A percentile compares a stretch with the other conserved stretches of the same genome.
Conservation (phyloP, 2,113 vertebrate genomes). For the Danionella cerebrum region DNA sequence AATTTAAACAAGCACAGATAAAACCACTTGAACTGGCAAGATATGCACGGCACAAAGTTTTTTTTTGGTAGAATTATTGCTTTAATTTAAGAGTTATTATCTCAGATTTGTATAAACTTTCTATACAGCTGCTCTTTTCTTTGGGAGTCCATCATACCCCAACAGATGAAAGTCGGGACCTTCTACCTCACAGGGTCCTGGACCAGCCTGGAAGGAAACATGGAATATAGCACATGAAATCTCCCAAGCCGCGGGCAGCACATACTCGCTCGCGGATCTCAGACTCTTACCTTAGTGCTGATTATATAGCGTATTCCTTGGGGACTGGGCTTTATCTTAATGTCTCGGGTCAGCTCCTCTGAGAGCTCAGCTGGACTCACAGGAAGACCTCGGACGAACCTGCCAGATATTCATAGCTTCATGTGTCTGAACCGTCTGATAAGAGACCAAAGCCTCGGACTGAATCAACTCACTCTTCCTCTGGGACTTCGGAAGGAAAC, state of each 20-base stretch:
- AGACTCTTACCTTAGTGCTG: constrained; percentile 71
- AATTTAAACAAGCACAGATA: no score
- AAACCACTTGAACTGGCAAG: no score
- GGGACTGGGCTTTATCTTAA: constrained; percentile 62
- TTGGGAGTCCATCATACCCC: constrained; percentile 61
- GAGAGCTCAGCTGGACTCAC: constrained; percentile 51
- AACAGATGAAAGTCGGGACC: constrained; percentile 62
- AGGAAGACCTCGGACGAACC: constrained; percentile 78
- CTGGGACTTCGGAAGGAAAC: constrained; percentile 74
- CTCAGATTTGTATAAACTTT: neutral
- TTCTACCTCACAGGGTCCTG: constrained; percentile 63
- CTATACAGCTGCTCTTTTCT: neutral
- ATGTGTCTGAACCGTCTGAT: neutral
- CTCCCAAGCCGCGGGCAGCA: no score
- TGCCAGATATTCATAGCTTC: constrained; percentile 35
- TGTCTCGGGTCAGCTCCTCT: constrained; percentile 54
- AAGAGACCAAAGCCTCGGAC: no score
- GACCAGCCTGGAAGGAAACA: constrained; percentile 59
- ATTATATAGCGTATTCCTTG: constrained; percentile 76
- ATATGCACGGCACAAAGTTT: no score
- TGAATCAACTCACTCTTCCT: constrained; percentile 70
- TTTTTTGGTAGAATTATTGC: no score
- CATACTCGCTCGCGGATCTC: no score
- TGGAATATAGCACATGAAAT: no score
- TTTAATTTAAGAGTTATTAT: no score